Conservation (phyloP, 2,797 vertebrate species). For the Enteromius fasciolatus region DNA sequence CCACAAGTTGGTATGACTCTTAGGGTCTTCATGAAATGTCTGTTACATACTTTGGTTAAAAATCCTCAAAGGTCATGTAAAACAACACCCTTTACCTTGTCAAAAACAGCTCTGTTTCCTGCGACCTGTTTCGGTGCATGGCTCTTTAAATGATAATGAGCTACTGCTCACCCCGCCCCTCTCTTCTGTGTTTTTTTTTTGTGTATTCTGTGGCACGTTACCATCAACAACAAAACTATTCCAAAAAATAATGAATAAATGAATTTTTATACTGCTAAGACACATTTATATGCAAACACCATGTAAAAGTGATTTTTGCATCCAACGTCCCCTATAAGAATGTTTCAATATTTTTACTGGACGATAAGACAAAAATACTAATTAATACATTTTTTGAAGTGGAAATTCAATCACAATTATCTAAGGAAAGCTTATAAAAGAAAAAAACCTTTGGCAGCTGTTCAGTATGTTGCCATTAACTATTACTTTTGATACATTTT, state of each 20-base stretch:
- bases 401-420: constrained; percentile 49
- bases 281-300: background rate
- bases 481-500: constrained; percentile 63
- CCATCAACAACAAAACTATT: background rate
- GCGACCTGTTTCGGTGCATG: background rate
- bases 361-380: constrained; percentile 1
- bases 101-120: background rate
- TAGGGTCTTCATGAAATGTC: background rate
- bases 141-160: background rate
- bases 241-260: background rate
- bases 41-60: background rate
- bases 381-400: background rate
- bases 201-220: background rate
- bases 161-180: background rate
- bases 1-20: background rate
- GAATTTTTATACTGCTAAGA: background rate
- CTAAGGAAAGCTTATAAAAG: constrained; percentile 51
- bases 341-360: background rate
- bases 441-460: constrained; percentile 59
- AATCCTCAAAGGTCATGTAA: background rate
- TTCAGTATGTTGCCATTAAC: constrained; percentile 53
- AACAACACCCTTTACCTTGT: background rate
- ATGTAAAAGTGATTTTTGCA: background rate
- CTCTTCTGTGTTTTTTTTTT: background rate
- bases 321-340: background rate